Percentiles rank a stretch among this genome's conserved stretches.
Evolutionary conservation across 2,113 vertebrate genomes (phyloP).

Genomic region (Eclectus roratus): DNA sequence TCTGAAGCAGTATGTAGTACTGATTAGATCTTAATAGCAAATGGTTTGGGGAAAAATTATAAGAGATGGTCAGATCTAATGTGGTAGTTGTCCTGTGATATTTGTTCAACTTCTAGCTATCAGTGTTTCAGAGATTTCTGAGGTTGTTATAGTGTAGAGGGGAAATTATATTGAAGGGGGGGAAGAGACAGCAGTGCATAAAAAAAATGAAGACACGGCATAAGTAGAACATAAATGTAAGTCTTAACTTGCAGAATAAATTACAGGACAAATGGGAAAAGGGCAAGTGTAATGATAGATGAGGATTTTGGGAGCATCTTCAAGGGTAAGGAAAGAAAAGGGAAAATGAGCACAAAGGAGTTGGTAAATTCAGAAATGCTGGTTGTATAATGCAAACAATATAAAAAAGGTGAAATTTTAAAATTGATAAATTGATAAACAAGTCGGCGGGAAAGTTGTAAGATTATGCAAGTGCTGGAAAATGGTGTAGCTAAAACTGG

Average conservation of each 20-base stretch:
- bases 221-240: neutral
- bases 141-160: neutral
- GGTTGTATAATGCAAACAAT: neutral
- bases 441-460: neutral
- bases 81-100: neutral
- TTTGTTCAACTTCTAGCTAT: neutral
- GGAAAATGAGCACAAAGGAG: neutral
- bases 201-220: accelerated
- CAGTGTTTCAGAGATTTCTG: neutral
- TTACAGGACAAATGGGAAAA: neutral
- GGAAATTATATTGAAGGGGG: neutral
- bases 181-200: neutral
- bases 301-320: neutral
- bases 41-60: neutral
- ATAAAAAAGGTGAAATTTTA: neutral
- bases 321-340: neutral
- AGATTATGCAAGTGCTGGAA: neutral
- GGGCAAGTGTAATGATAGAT: neutral
- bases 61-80: neutral
- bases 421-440: neutral
- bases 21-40: neutral
- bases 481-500: neutral
- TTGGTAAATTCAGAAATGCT: neutral
- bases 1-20: neutral
- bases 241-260: neutral